Evolutionary conservation across 2,113 vertebrate species (phyloP).

Genomic region (Bujurquina vittata): DNA sequence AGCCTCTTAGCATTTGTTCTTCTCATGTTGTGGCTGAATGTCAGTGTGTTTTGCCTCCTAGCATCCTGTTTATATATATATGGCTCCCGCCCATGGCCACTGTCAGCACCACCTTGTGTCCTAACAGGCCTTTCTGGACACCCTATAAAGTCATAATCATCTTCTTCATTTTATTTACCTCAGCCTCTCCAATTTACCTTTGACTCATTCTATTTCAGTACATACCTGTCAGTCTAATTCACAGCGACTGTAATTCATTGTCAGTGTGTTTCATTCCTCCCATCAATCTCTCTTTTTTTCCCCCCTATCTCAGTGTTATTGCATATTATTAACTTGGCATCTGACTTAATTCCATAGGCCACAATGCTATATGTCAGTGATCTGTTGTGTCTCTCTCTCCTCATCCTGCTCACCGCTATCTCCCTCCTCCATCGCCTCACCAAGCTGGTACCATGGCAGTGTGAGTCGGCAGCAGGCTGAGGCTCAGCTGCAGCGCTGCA

Average conservation of each 20-base stretch:
- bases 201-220: constrained; percentile 4
- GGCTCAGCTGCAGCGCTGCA: constrained; percentile 89
- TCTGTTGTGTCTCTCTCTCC: constrained; percentile 28
- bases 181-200: constrained; percentile 17
- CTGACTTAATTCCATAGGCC: constrained; percentile 64
- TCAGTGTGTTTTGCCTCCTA: constrained; percentile 25
- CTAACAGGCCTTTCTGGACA: background rate
- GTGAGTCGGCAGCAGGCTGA: constrained; percentile 93
- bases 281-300: background rate
- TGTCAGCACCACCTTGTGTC: constrained; percentile 35
- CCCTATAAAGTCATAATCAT: background rate
- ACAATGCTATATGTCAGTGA: constrained; percentile 51
- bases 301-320: constrained; percentile 1
- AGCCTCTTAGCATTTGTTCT: constrained; percentile 29
- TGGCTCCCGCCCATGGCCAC: constrained; percentile 30
- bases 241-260: background rate
- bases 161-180: constrained; percentile 9
- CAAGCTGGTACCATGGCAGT: constrained; percentile 95
- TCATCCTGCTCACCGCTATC: background rate
- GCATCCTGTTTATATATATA: constrained; percentile 26
- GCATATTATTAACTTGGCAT: constrained; percentile 45
- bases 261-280: background rate
- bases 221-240: constrained; percentile 32
- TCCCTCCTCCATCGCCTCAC: background rate
- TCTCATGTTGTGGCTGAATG: constrained; percentile 37